phyloP scores from a whole-genome alignment of 2,888 invertebrate genomes.

The Ypsolopha sequella region DNA sequence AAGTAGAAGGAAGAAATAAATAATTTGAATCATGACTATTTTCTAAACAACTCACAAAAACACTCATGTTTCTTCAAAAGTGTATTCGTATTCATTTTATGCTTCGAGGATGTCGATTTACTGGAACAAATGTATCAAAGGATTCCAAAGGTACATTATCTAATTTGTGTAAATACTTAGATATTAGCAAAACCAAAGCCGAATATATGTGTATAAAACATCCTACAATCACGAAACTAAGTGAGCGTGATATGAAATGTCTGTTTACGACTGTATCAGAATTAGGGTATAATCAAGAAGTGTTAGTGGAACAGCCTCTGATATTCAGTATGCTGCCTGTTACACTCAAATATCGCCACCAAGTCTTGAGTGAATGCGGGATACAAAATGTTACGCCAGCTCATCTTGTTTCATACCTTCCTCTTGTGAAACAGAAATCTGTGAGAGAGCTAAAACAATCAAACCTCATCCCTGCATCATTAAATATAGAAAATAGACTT shows the following conservation, averaged over 20 bases:
- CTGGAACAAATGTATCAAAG: neutral
- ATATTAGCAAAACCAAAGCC: slow-evolving; percentile 35
- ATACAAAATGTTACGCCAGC: slow-evolving; percentile 26
- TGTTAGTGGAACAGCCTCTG: slow-evolving; percentile 33
- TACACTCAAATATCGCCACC: slow-evolving; percentile 42
- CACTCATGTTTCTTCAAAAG: slow-evolving; percentile 11
- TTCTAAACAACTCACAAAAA: neutral
- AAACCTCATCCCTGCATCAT: slow-evolving; percentile 23
- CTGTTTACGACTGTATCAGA: slow-evolving; percentile 31
- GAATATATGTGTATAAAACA: slow-evolving; percentile 40
- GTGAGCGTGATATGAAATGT: slow-evolving; percentile 23
- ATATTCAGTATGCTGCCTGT: slow-evolving; percentile 45
- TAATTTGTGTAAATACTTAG: slow-evolving; percentile 34
- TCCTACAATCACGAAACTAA: slow-evolving; percentile 38
- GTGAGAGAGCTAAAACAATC: slow-evolving; percentile 36
- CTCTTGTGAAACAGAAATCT: slow-evolving; percentile 36
- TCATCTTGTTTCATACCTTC: slow-evolving; percentile 34
- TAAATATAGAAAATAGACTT: slow-evolving; percentile 52
- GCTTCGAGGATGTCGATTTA: slow-evolving; percentile 5
- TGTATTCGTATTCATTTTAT: slow-evolving; percentile 8
- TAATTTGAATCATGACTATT: neutral
- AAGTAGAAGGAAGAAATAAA: neutral
- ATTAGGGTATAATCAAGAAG: slow-evolving; percentile 33
- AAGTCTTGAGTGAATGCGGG: slow-evolving; percentile 56
- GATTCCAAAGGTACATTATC: neutral